A percentile compares a stretch with the other conserved stretches of the same genome.
These are phyloP conservation scores for Linnaemya vulpina DNA, from an alignment of 2,888 invertebrate genomes.

Conservation along the genomic window DNA sequence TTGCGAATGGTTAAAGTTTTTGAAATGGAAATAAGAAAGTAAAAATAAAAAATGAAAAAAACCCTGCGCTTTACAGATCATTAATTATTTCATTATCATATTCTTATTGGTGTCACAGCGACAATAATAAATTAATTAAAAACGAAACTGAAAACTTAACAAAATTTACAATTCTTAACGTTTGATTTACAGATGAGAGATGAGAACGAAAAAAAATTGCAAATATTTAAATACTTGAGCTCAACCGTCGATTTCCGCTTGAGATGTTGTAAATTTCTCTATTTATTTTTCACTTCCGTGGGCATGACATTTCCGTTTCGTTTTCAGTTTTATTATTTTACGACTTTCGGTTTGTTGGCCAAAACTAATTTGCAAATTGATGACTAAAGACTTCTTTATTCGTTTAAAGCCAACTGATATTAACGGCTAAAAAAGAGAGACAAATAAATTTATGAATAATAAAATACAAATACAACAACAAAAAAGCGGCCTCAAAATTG, in stretches of 20 bases:
- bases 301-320: not conserved
- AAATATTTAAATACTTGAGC: slow-evolving; percentile 6
- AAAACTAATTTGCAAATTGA: slow-evolving; percentile 66
- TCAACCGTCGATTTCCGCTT: slow-evolving; percentile 47
- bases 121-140: slow-evolving; percentile 20
- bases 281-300: not conserved
- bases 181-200: not conserved
- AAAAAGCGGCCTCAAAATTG: slow-evolving; percentile 41
- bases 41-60: not conserved
- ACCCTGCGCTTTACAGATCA: slow-evolving; percentile 47
- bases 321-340: not conserved
- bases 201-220: not conserved
- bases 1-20: slow-evolving; percentile 3
- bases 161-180: slow-evolving; percentile 32
- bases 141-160: not conserved
- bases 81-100: slow-evolving; percentile 45
- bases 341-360: slow-evolving; percentile 2
- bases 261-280: not conserved
- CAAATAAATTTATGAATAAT: slow-evolving; percentile 13
- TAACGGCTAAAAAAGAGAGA: not conserved
- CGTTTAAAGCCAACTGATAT: slow-evolving; percentile 48
- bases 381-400: slow-evolving; percentile 46
- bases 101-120: not conserved
- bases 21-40: slow-evolving; percentile 1
- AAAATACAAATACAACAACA: slow-evolving; percentile 16